Evolutionary conservation across 2,888 invertebrate species (phyloP), one percentile per base, ranked within the genome.

Genomic region (Odontocerum albicorne): DNA sequence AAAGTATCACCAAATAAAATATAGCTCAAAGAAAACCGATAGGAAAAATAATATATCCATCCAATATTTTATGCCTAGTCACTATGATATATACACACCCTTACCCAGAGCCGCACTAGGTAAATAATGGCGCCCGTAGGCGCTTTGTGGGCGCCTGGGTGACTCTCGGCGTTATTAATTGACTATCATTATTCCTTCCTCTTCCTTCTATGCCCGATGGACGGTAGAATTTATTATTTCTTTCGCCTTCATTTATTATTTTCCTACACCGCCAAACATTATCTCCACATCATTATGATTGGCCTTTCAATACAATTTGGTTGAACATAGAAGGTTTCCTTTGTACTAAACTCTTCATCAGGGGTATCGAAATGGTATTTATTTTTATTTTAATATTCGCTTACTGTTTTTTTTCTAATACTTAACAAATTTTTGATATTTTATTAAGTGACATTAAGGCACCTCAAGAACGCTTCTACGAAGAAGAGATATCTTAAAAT

Each of bases 221-320:
- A 33, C 12, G 21, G 16, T 12, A 20, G 42, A 21, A 33, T n/a
- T n/a, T n/a, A n/a, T n/a, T 39, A 33, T 50, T 49, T 50, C 42
- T 21, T 50, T 52, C 33, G 22, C 53, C 22, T 36, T 36, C 42
- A 36, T 44, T 57, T 57, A 53, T 57, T 53, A 53, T 57, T 53
- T 39, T 43, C 35, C 32, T 35, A 47, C 47, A 16, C 46, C 50
- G 19, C 50, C 58, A 58, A 47, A 58, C 51, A 54, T 58, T 58
- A 58, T 55, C 58, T 58, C 50, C 36, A 47, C 42, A 55, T 54
- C 58, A 58, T 58, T 51, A 58, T 55, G 58, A 58, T 58, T 54
- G 58, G 58, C 54, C 47, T 43, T 55, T 58, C 55, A 55, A 58
- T 58, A 55, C 58, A 54, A 50, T n/a, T n/a, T n/a, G n/a, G n/a